Evolutionary conservation across 2,888 invertebrate species (phyloP), one percentile per base, ranked within the genome.

Genomic region (Macrosoma leucophasiata): DNA sequence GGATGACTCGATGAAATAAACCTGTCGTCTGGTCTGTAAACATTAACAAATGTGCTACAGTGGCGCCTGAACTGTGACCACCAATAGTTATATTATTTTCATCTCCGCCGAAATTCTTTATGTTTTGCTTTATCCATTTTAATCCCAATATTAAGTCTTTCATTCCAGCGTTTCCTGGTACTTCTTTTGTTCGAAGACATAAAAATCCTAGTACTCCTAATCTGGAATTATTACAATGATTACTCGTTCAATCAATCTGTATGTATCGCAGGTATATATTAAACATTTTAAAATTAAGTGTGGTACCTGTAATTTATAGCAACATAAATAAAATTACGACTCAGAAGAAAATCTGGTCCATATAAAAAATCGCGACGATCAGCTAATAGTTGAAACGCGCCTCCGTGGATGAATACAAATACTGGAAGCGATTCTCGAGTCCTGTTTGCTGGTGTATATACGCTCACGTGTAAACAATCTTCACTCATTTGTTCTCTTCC

Each of bases 171-270:
- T 71, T 71, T 10, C 69, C 71, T 0, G 62, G 41, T 4, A 54
- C 58, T 6, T 55, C 50, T 9, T 50, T 29, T 8, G 46, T 58
- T 13, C 54, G 50, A 6, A 66, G 52, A 5, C 62, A 61, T 5
- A 71, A 41, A 43, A 62, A 68, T 24, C 71, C 72, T 10, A 72
- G 43, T 5, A 65, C 61, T 7, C 71, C 68, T 5, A 74, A 44
- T 41, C 76, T 55, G 37, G 32, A 55, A 34, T 28, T 26, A 23
- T 30, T 14, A 24, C 12, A 25, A 33, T 25, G 3, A 33, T 32
- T n/a, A 26, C 24, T 9, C 13, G 19, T 20, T 13, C n/a, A 19
- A 27, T 23, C 13, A 7, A 8, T 26, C 3, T 19, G 8, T 18
- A 7, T 18, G 18, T 18, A 18, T 7, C 6, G 18, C 18, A 5